Percentiles rank a stretch among this genome's conserved stretches.
Conservation (phyloP, 1,140 invertebrate species). For the Portunus trituberculatus region DNA sequence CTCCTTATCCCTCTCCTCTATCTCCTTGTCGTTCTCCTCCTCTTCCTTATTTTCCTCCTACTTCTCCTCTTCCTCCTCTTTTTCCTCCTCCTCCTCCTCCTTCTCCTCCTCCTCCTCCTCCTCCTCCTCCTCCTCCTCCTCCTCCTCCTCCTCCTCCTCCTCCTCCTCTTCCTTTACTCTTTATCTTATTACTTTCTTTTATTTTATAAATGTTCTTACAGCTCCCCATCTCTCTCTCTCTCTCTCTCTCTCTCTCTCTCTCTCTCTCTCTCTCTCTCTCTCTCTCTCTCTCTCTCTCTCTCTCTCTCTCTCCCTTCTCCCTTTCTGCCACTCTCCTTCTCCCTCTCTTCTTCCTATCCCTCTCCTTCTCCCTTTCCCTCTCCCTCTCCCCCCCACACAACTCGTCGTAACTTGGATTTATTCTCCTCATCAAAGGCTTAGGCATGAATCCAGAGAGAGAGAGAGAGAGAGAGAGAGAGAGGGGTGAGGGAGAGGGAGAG, state of each 20-base stretch:
- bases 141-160: no score
- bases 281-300: neutral
- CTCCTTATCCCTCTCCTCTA: neutral
- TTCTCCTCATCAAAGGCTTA: conserved; percentile 3
- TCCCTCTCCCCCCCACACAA: neutral
- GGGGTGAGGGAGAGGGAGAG: no score
- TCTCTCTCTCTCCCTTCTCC: no score
- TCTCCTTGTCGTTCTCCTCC: neutral
- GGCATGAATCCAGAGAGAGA: neutral
- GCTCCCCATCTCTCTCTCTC: neutral
- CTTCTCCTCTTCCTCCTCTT: no score
- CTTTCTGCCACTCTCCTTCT: neutral
- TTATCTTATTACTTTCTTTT: no score
- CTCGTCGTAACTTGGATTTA: neutral
- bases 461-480: no score
- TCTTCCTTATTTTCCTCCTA: neutral
- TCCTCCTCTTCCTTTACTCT: no score
- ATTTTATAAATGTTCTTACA: no score
- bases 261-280: neutral
- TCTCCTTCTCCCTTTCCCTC: neutral
- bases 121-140: conserved; percentile 1
- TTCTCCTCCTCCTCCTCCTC: neutral
- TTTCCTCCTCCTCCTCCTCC: neutral
- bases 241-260: conserved; percentile 28
- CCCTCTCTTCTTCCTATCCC: neutral